Conservation (phyloP, 2,113 vertebrate genomes). For the Microtus ochrogaster region DNA sequence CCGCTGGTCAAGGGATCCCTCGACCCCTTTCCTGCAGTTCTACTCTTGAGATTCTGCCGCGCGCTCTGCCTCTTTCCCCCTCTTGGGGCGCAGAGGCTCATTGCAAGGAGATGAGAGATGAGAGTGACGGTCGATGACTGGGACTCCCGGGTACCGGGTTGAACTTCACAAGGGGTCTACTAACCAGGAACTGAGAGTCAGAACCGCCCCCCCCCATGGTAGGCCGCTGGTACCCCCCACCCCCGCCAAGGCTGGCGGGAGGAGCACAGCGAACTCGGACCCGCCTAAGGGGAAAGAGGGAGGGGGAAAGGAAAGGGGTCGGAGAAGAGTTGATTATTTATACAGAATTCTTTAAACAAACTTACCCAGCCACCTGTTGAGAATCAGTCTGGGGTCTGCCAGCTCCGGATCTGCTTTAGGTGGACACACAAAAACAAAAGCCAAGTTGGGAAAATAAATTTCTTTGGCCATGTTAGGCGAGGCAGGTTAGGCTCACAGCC, state of each 20-base stretch:
- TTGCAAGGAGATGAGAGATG: not conserved
- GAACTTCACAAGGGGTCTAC: not conserved
- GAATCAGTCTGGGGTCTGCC: constrained; percentile 51
- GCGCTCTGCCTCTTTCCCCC: not conserved
- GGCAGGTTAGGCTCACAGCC: not conserved
- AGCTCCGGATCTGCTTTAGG: constrained; percentile 45
- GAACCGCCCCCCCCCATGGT: not conserved
- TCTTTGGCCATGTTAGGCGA: not conserved
- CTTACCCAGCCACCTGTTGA: constrained; percentile 82
- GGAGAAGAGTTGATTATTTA: not conserved
- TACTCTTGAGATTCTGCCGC: not conserved
- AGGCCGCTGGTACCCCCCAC: not conserved
- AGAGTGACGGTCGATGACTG: not conserved
- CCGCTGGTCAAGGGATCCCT: not conserved
- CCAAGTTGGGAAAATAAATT: constrained; percentile 63
- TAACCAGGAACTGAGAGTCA: not conserved
- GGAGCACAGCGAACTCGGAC: not conserved
- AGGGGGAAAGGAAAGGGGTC: not conserved
- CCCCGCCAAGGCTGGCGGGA: not conserved
- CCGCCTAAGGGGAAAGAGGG: not conserved
- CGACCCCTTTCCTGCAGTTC: not conserved
- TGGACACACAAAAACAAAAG: constrained; percentile 57
- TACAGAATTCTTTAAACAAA: constrained; percentile 56
- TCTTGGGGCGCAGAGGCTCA: constrained; percentile 31
- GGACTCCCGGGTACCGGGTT: not conserved